These are phyloP conservation scores for Sebastes hubbsi DNA, from an alignment of 2,797 vertebrate genomes.

Conservation along the genomic window DNA sequence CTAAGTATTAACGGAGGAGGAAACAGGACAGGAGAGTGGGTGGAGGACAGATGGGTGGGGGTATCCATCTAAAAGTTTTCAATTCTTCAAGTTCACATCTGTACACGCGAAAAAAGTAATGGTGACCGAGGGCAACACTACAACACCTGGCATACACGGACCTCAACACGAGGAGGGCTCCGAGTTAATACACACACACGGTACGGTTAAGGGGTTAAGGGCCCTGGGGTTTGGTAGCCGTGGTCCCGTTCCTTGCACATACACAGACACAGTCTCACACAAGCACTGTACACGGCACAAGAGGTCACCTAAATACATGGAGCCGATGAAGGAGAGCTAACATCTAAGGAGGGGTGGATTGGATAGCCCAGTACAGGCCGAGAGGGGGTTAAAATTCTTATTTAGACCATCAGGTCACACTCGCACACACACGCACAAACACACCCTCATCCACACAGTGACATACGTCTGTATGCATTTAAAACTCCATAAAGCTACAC, in stretches of 20 bases:
- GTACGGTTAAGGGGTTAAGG: constrained; percentile 48
- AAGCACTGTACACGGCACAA: constrained; percentile 98
- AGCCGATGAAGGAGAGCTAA: constrained; percentile 90
- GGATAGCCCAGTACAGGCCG: constrained; percentile 87
- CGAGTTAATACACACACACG: constrained; percentile 73
- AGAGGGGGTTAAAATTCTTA: constrained; percentile 84
- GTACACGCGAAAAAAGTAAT: constrained; percentile 88
- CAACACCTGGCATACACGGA: constrained; percentile 98
- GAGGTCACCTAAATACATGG: constrained; percentile 92
- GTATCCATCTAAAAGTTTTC: constrained; percentile 84
- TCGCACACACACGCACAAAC: constrained; percentile 27
- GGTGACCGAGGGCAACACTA: constrained; percentile 97
- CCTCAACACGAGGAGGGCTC: constrained; percentile 85
- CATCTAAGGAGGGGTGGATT: constrained; percentile 85
- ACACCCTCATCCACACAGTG: constrained; percentile 61
- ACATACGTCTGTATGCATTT: constrained; percentile 87
- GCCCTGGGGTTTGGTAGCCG: constrained; percentile 79
- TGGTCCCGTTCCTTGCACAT: constrained; percentile 87
- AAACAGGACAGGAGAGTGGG: constrained; percentile 68
- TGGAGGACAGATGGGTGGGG: constrained; percentile 83
- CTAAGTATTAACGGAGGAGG: constrained; percentile 81
- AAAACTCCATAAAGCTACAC: constrained; percentile 91
- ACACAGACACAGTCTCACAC: constrained; percentile 93
- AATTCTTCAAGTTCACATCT: constrained; percentile 86
- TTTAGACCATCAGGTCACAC: constrained; percentile 75